A percentile compares a stretch with the other conserved stretches of the same genome.
These are phyloP conservation scores for Acyrthosiphon pisum DNA, from an alignment of 1,140 invertebrate genomes.

Conservation along the genomic window DNA sequence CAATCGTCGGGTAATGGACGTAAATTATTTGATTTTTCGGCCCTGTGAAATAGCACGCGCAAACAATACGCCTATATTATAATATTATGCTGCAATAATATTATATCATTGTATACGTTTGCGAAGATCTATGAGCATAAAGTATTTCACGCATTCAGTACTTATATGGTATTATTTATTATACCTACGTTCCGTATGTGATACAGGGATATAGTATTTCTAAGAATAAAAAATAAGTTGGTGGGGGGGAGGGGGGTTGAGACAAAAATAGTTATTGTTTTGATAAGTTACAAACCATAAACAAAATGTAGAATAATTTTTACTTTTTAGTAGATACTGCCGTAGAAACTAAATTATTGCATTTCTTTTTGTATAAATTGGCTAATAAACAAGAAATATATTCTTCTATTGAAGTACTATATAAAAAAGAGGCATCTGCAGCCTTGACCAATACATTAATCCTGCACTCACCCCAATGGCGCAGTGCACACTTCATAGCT, in stretches of 20 bases:
- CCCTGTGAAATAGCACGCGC: too few relatives aligned
- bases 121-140: not conserved
- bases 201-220: too few relatives aligned
- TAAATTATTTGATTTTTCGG: too few relatives aligned
- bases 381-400: not conserved
- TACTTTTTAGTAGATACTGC: not conserved
- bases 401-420: not conserved
- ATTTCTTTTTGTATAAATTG: not conserved
- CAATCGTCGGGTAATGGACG: too few relatives aligned
- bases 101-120: not conserved
- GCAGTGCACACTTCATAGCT: not conserved
- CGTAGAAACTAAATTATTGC: not conserved
- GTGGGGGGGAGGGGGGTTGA: rapidly evolving
- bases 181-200: not conserved
- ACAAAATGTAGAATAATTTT: not conserved
- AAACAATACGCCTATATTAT: too few relatives aligned
- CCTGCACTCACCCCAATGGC: too few relatives aligned
- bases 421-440: not conserved
- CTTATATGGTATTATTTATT: not conserved
- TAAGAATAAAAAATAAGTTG: not conserved
- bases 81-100: too few relatives aligned
- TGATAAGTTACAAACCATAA: not conserved
- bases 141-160: not conserved
- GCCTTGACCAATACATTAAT: not conserved
- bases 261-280: not conserved